phyloP scores from a whole-genome alignment of 2,797 vertebrate species.

The Sternotherus odoratus region DNA sequence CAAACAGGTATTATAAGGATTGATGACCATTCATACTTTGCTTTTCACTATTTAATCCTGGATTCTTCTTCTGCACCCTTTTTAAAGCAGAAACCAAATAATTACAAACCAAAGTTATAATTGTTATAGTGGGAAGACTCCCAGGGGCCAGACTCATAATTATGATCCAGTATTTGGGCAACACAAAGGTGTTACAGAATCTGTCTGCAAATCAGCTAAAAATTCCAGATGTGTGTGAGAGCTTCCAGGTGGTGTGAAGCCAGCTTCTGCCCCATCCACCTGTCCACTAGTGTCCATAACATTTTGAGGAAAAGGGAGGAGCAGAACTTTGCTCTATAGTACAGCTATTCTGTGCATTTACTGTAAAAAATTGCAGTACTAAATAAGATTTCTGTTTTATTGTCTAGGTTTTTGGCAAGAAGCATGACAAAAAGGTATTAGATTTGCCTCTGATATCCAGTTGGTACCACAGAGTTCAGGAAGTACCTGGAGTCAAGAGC shows the following conservation, averaged over 20 bases:
- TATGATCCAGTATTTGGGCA: background rate
- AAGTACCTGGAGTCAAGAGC: constrained; percentile 88
- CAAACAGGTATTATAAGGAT: background rate
- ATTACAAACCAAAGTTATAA: background rate
- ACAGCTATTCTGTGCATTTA: constrained; percentile 49
- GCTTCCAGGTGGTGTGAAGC: background rate
- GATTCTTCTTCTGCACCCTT: background rate
- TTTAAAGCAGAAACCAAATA: background rate
- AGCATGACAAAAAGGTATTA: constrained; percentile 69
- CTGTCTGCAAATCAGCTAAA: background rate
- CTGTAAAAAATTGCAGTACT: background rate
- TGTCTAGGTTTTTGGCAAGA: constrained; percentile 82
- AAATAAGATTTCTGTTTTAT: constrained; percentile 11
- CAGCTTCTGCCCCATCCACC: background rate
- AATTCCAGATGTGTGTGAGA: background rate
- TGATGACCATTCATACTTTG: background rate
- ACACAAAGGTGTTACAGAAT: background rate
- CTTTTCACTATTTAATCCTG: background rate
- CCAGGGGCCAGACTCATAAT: background rate
- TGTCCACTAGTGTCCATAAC: background rate
- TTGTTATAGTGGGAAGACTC: background rate
- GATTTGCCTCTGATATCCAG: constrained; percentile 87
- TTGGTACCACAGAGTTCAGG: constrained; percentile 91
- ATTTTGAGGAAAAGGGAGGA: rapidly evolving
- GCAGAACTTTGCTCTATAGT: background rate